Conservation (phyloP, 2,797 vertebrate genomes). For the Crenuchus spilurus region DNA sequence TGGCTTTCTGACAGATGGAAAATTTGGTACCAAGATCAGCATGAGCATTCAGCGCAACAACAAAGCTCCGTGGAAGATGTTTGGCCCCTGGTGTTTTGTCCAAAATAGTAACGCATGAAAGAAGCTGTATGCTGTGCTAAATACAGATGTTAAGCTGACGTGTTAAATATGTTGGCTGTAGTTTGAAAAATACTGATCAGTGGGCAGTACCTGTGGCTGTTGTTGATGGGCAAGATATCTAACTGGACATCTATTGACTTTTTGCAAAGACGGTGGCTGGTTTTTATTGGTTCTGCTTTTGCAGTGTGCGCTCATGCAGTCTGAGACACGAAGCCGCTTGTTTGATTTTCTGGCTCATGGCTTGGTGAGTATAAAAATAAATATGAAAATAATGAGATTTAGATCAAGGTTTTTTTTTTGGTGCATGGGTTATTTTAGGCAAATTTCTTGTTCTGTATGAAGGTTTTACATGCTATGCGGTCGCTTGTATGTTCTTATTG, state of each 20-base stretch:
- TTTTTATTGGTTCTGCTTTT: not conserved
- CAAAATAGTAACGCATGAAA: not conserved
- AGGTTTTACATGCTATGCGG: too few relatives aligned
- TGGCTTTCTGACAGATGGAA: not conserved
- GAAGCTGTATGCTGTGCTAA: not conserved
- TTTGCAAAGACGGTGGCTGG: too few relatives aligned
- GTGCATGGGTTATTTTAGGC: not conserved
- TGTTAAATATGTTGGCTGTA: not conserved
- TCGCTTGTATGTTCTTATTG: too few relatives aligned
- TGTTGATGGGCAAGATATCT: not conserved
- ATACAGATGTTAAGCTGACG: not conserved
- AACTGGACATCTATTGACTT: not conserved
- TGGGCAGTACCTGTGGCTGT: not conserved
- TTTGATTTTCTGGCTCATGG: conserved; percentile 79
- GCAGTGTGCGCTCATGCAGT: conserved; percentile 63
- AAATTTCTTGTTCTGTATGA: too few relatives aligned
- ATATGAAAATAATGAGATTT: not conserved
- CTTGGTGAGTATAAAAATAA: conserved; percentile 70
- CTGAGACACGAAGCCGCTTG: conserved; percentile 73
- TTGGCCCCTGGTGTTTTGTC: not conserved
- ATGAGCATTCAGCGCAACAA: not conserved
- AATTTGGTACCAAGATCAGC: not conserved
- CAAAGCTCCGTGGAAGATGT: not conserved
- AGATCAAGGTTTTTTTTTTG: not conserved
- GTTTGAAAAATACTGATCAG: not conserved